These are phyloP conservation scores for Pitta sordida DNA, from an alignment of 2,113 vertebrate species.

Conservation along the genomic window DNA sequence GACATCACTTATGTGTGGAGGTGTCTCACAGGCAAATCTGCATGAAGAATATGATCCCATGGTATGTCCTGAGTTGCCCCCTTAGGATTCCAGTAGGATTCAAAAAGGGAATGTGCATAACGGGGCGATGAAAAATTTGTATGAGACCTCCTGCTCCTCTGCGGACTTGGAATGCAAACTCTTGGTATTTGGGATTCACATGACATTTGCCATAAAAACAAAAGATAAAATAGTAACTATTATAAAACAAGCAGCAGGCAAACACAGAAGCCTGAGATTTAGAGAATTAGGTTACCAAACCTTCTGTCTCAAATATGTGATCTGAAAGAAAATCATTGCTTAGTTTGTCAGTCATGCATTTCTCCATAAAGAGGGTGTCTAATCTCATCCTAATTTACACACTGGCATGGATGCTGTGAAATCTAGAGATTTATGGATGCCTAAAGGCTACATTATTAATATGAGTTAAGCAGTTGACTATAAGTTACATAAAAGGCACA, in stretches of 20 bases:
- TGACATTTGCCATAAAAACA: not conserved
- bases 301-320: conserved; percentile 30
- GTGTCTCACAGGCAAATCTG: not conserved
- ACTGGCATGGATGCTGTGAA: not conserved
- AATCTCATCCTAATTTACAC: not conserved
- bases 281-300: conserved; percentile 16
- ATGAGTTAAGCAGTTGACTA: conserved; percentile 38
- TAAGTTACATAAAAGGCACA: not conserved
- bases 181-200: not conserved
- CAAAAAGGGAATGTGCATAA: not conserved
- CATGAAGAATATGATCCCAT: not conserved
- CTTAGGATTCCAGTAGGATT: not conserved
- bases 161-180: not conserved
- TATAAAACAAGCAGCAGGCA: conserved; percentile 13
- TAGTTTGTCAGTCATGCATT: conserved; percentile 4
- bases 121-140: not conserved
- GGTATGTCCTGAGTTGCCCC: not conserved
- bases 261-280: conserved; percentile 17
- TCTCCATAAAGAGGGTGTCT: conserved; percentile 21
- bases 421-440: not conserved
- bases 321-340: conserved; percentile 43
- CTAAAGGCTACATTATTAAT: not conserved
- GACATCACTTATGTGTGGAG: not conserved
- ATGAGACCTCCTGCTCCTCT: rapidly evolving
- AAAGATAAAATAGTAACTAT: not conserved